These are phyloP conservation scores for Amphipyra berbera DNA, from an alignment of 2,888 invertebrate genomes.

Conservation along the genomic window DNA sequence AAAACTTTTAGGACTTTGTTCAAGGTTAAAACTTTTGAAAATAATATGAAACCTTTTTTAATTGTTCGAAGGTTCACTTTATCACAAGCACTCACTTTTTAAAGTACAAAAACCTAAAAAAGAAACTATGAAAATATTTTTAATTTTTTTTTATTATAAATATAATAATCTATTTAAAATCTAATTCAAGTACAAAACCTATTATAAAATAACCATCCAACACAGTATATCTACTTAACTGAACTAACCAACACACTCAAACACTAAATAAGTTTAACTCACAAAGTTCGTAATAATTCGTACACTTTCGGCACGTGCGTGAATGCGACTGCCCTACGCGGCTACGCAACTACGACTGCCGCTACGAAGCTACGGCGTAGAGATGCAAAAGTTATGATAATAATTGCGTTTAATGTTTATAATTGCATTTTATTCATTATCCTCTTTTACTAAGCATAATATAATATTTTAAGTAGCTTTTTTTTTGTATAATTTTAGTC, in stretches of 20 bases:
- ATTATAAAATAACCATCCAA: no score
- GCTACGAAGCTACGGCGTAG: conserved; percentile 52
- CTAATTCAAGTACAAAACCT: no score
- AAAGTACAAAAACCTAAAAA: no score
- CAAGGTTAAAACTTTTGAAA: no score
- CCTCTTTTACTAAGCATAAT: background rate
- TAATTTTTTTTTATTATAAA: no score
- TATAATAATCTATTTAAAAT: no score
- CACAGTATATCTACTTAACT: background rate
- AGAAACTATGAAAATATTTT: no score
- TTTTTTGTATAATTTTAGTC: background rate
- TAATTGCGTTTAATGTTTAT: background rate
- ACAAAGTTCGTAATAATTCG: conserved; percentile 23
- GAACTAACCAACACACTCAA: background rate
- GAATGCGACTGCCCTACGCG: conserved; percentile 37
- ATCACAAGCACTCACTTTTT: no score
- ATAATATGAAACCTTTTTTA: no score
- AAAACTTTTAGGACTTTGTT: background rate
- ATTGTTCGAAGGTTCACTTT: no score
- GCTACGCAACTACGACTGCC: conserved; percentile 54
- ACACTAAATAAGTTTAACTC: background rate
- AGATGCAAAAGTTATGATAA: background rate
- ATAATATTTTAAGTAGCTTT: background rate
- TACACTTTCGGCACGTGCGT: conserved; percentile 1
- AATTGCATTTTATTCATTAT: conserved; percentile 4